Base-by-base conservation (phyloP, 1,140 invertebrate genomes). In the Antheraea pernyi region DNA sequence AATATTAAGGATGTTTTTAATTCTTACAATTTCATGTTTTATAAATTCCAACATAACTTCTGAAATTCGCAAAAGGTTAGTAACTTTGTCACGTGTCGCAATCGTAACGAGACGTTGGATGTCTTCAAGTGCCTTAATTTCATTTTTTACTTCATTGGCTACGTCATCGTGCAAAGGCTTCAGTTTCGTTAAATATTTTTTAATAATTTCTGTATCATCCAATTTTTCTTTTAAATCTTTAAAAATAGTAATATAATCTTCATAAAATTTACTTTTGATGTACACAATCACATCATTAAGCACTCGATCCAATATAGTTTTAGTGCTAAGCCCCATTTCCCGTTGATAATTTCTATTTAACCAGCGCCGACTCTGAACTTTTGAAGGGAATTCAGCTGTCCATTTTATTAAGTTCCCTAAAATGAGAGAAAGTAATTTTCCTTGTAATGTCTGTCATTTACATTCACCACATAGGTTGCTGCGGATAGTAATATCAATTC, bases 141-240 rank as follows among this genome's bases (percentile, higher is more conserved):
- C 67, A 18, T 70, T 67, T 37, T 71, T 68, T 19, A 80, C 68
- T 61, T 73, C 65, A 63, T 3, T 53, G 30, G 46, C 62, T 19
- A 81, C 48, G 37, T 77, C 68, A 30, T 76, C 63, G 71, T 78
- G 70, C 37, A 81, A 66, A 7, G 73, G 75, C 64, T 77, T 72
- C 11, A 79, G 59, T 48, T 77, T 66, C n/a, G n/a, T 16, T 62
- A 77, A 62, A 59, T 73, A 66, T 36, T 64, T 61, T 13, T 69
- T 19, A 11, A 72, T 22, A 53, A 64, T 8, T 19, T 74, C 61
- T 42, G 58, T 69, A 61, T 79, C 71, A 65, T 80, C 37, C 19
- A 81, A 66, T 30, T 36, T 36, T n/a, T 64, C 36, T 63, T 79
- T 73, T 64, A 70, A 67, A 22, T 73, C 61, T 30, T 74, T 19